Base-by-base conservation (phyloP, 2,888 invertebrate genomes). In the Sycophila texana region DNA sequence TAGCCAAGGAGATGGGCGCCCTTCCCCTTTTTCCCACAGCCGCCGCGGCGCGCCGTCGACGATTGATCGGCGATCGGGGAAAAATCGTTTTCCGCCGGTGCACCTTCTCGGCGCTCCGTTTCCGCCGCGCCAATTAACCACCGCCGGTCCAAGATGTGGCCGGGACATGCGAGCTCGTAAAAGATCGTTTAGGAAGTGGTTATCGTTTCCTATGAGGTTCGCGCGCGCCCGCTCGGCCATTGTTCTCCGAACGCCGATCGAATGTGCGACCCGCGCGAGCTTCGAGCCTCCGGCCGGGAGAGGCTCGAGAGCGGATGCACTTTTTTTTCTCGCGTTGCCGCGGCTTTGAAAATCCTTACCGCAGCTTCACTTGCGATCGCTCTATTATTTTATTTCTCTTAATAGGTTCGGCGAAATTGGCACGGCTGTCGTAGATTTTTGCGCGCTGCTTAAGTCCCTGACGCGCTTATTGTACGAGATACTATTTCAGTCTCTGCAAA, bases 241-340 rank as follows among this genome's bases (percentile, higher is more conserved):
- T 84, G 84, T 84, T 83, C 81, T 71, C 26, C 73, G 81, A 83
- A 79, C 58, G 60, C 13, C 63, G 74, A 77, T 83, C 82, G 82
- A 81, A 84, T 82, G 82, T 83, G 82, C 80, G 74, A 57, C 58
- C 70, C 18, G 57, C 13, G 16, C 22, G 53, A 5, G 53, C 67
- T n/a, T 53, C 14, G 39, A 49, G 22, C 22, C 13, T 1, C 5
- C 22, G 18, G 57, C 18, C 16, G 16, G 10, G 10, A 18, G 20
- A 22, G 22, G 13, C 26, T 60, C 13, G 20, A 14, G 60, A 22
- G 60, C 20, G 53, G 53, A 53, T 53, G 16, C 3, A n/a, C 14
- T n/a, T 53, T 16, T 53, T 39, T 39, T 1, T 10, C 39, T 39
- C 39, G 39, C 39, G 4, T 4, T 0, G 30, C 30, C 0, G 39